A percentile compares a stretch with the other conserved stretches of the same genome.
Conservation (phyloP, 2,888 invertebrate species). For the Erebia aethiops region DNA sequence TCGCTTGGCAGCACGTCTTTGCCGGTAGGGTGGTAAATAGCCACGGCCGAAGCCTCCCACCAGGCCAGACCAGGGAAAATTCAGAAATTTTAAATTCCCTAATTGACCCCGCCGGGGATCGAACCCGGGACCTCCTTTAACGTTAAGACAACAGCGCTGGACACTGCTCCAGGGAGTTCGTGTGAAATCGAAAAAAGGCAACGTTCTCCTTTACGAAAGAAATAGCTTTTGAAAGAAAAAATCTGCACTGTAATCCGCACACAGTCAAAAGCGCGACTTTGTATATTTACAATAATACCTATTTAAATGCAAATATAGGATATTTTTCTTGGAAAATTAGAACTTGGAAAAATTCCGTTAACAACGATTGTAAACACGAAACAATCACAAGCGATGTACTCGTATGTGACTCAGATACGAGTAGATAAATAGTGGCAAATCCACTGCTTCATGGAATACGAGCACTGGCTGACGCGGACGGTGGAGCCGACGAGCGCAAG, state of each 20-base stretch:
- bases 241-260: not conserved
- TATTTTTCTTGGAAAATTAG: constrained; percentile 4
- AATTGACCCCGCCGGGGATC: too few relatives aligned
- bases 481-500: not conserved
- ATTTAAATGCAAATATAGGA: not conserved
- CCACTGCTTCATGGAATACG: not conserved
- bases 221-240: too few relatives aligned
- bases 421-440: constrained; percentile 3
- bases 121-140: too few relatives aligned
- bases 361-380: constrained; percentile 4
- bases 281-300: not conserved
- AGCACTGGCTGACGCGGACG: not conserved
- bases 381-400: not conserved
- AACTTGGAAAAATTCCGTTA: constrained; percentile 5
- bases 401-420: not conserved
- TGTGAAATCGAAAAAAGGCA: too few relatives aligned
- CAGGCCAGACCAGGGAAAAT: too few relatives aligned
- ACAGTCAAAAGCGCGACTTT: not conserved
- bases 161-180: too few relatives aligned
- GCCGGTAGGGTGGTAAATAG: too few relatives aligned
- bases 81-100: too few relatives aligned
- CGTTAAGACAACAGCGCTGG: too few relatives aligned
- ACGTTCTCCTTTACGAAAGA: too few relatives aligned
- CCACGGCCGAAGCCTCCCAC: too few relatives aligned
- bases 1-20: too few relatives aligned